Evolutionary conservation across 2,113 vertebrate genomes (phyloP), one percentile per base, ranked within the genome.

Genomic region (Lagenorhynchus albirostris): DNA sequence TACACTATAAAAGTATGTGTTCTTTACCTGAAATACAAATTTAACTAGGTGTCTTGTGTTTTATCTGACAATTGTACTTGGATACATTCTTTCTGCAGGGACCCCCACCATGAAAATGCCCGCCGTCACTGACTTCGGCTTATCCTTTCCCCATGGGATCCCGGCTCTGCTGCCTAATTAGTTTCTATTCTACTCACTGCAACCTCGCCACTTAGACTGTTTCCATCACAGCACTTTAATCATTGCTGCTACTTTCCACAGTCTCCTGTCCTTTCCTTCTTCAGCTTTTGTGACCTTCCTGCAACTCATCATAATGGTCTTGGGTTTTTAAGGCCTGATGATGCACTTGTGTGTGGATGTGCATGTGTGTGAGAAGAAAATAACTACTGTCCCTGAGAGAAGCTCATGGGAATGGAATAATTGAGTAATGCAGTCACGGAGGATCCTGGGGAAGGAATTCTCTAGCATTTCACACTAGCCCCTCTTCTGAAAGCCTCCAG

Each of bases 371-470:
- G 76, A 95, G 44, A 94, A 96, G 80, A 79, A 81, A 91, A 67
- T 18, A n/a, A 62, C 67, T 80, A 58, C 70, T 55, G 29, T 96
- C 65, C 70, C n/a, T 47, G 53, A 91, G 90, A 96, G 71, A 68
- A 60, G 17, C 36, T 95, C 86, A 53, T 89, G 80, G 94, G 83
- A 96, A 97, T 86, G 95, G 82, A 94, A 94, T 93, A 81, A 88
- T 74, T 91, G 62, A 91, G 86, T 83, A 92, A 93, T 63, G 36
- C 12, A 89, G 68, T 70, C 89, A 50, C 25, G 26, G 80, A 94
- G 62, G 65, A 68, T 91, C 84, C 36, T 93, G 63, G 41, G 70
- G 77, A 93, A 97, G 44, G 89, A 96, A 89, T 96, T 95, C 73
- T 70, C 17, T 26, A 91, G 58, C 83, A 89, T 94, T 96, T 58